phyloP scores from a whole-genome alignment of 2,888 invertebrate species.

The Trachelus troglodyta region DNA sequence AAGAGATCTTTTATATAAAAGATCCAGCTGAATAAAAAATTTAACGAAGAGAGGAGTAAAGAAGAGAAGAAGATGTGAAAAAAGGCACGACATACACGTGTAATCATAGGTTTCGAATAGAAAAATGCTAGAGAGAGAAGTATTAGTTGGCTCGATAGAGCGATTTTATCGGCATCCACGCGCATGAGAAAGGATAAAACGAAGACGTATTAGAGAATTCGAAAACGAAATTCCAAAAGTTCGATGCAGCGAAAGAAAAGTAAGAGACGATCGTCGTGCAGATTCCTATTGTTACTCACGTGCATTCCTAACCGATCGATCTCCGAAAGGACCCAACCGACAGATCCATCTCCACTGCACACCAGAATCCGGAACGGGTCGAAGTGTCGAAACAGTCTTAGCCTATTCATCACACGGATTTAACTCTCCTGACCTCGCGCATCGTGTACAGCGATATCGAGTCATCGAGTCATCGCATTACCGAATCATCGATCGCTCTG shows the following conservation, averaged over 20 bases:
- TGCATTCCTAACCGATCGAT: slow-evolving; percentile 96
- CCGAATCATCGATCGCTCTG: no score
- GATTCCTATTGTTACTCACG: slow-evolving; percentile 71
- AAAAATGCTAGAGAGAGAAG: background rate
- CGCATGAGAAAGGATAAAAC: background rate
- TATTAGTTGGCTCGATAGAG: background rate
- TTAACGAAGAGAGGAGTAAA: slow-evolving; percentile 6
- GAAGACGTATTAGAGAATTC: background rate
- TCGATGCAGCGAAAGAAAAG: background rate
- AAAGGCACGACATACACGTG: background rate
- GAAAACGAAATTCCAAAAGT: background rate
- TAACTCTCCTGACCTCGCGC: background rate
- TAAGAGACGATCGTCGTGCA: slow-evolving; percentile 23
- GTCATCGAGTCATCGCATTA: no score
- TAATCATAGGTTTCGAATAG: background rate
- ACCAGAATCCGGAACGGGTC: slow-evolving; percentile 96
- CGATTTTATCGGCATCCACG: no score
- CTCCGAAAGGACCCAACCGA: slow-evolving; percentile 97
- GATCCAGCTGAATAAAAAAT: background rate
- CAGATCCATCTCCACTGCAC: slow-evolving; percentile 97
- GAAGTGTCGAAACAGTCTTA: slow-evolving; percentile 92
- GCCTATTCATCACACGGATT: slow-evolving; percentile 63
- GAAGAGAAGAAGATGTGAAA: background rate
- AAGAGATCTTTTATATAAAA: background rate
- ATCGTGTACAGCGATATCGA: no score